Evolutionary conservation across 2,797 vertebrate species (phyloP).

Genomic region (Macroramphosus scolopax): DNA sequence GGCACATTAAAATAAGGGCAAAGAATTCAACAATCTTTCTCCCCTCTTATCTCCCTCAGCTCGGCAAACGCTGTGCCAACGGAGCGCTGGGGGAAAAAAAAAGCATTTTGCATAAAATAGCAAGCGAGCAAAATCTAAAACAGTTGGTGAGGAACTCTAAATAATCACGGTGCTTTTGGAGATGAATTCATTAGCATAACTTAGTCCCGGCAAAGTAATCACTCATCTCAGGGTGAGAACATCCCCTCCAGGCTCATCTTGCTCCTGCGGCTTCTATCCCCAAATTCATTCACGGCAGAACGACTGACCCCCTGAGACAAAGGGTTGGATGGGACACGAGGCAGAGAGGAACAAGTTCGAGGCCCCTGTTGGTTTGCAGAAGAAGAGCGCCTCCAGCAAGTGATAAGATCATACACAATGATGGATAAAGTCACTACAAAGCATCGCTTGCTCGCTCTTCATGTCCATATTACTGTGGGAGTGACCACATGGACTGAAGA

Average conservation of each 20-base stretch:
- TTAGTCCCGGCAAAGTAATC: constrained; percentile 79
- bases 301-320: constrained; percentile 70
- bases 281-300: constrained; percentile 63
- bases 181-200: constrained; percentile 84
- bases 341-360: constrained; percentile 53
- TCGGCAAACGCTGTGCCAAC: constrained; percentile 56
- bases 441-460: constrained; percentile 40
- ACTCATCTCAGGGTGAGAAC: constrained; percentile 73
- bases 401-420: constrained; percentile 53
- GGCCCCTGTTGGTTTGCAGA: constrained; percentile 51
- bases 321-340: constrained; percentile 48
- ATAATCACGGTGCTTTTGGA: constrained; percentile 82
- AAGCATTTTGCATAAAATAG: constrained; percentile 79
- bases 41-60: constrained; percentile 71
- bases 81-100: constrained; percentile 39
- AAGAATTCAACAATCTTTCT: constrained; percentile 73
- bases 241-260: constrained; percentile 74
- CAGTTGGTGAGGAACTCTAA: constrained; percentile 82
- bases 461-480: constrained; percentile 34
- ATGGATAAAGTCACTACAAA: constrained; percentile 38
- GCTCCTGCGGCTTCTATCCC: constrained; percentile 60
- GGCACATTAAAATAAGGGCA: constrained; percentile 79
- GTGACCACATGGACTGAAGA: constrained; percentile 42
- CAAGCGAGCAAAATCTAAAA: constrained; percentile 81
- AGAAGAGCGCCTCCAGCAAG: constrained; percentile 55